Evolutionary conservation across 23 tunicate genomes (phyloP), one percentile per base, ranked within the genome.

Genomic region (Botrylloides violaceus): DNA sequence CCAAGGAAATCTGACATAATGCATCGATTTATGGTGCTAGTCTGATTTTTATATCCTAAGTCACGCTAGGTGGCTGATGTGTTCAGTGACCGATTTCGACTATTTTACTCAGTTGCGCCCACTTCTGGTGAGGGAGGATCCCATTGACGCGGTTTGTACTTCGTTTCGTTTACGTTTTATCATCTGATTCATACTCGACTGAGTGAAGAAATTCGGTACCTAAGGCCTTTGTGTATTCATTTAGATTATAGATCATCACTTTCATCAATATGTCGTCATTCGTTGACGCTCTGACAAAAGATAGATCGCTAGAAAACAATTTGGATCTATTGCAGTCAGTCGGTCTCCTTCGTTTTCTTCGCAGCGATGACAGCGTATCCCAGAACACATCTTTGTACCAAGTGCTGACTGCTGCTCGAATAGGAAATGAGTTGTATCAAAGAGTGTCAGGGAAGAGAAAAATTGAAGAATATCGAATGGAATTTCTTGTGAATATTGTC

Each of bases 371-470:
- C 49, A 18, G 22, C 4, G 22, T 29, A 27, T 68, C 81, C 29
- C 78, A 76, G 24, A 29, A 66, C 19, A 59, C 65, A 36, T 70
- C 86, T 6, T 55, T 87, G 34, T 87, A 87, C 66, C 78, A 61
- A 6, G 32, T 76, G 75, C 30, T 87, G 2, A 80, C 95, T 23
- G 56, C 95, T 28, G 82, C 66, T 37, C 37, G 95, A 62, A 62
- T 87, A 36, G 95, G 72, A 0, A 87, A 87, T 50, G 95, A 87
- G 36, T 25, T 87, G 26, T 87, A 76, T 56, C 95, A 87, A 39
- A 65, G 95, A 61, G 82, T 87, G 21, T 75, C 81, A 57, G 95
- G 95, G n/a, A 30, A 62, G 21, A 30, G 86, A 61, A 76, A 87
- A 61, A 76, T 87, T 30, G 80, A 58, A 19, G 82, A 80, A n/a